Conservation (phyloP, 2,113 vertebrate genomes). For the Oreochromis aureus region DNA sequence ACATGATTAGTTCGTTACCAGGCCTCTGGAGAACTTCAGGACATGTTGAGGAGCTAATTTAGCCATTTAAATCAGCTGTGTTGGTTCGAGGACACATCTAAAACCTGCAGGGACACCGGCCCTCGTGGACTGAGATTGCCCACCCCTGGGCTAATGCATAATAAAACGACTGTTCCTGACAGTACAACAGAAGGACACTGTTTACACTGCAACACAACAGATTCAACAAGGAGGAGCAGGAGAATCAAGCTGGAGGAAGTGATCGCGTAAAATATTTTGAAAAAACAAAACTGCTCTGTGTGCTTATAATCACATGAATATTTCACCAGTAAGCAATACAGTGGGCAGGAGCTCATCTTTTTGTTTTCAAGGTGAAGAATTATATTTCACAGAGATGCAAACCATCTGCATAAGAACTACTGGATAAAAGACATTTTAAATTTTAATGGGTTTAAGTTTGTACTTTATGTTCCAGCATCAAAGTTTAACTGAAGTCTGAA, state of each 20-base stretch:
- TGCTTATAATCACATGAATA: background rate
- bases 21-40: too few relatives aligned
- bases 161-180: background rate
- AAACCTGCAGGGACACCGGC: too few relatives aligned
- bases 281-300: background rate
- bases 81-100: too few relatives aligned
- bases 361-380: background rate
- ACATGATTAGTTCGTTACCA: too few relatives aligned
- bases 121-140: too few relatives aligned
- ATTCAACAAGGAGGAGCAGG: background rate
- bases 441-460: background rate
- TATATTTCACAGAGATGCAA: background rate
- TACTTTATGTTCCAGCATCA: background rate
- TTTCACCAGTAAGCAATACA: background rate
- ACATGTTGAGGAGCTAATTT: too few relatives aligned
- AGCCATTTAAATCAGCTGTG: too few relatives aligned
- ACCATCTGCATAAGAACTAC: background rate
- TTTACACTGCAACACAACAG: background rate
- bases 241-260: background rate
- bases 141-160: background rate
- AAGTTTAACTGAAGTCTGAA: background rate
- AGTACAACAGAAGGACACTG: background rate
- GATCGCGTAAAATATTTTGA: background rate
- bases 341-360: background rate
- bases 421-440: background rate